phyloP scores from a whole-genome alignment of 2,113 vertebrate species.

The Calyptomena viridis region DNA sequence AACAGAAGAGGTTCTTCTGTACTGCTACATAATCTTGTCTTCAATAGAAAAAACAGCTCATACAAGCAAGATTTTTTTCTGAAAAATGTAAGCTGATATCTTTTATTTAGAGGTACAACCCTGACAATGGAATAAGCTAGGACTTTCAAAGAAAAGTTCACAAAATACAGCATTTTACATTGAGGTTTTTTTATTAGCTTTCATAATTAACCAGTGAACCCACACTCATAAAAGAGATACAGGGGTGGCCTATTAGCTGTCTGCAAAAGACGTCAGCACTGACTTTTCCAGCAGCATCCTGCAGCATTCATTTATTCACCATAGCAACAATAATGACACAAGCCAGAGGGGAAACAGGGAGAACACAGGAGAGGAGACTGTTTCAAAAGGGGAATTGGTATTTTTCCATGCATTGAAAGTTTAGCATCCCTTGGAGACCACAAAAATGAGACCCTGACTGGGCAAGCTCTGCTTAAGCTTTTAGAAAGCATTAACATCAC shows the following conservation, averaged over 20 bases:
- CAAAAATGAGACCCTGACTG: constrained; percentile 14
- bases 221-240: not conserved
- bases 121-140: not conserved
- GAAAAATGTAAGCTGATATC: not conserved
- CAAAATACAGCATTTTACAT: not conserved
- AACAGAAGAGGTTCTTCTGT: not conserved
- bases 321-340: constrained; percentile 78
- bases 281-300: constrained; percentile 62
- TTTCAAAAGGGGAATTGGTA: constrained; percentile 53
- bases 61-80: not conserved
- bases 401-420: constrained; percentile 58
- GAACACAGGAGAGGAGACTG: not conserved
- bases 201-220: constrained; percentile 21
- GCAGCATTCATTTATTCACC: constrained; percentile 73
- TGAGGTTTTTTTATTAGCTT: constrained; percentile 1
- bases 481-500: constrained; percentile 51
- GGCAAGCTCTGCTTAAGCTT: constrained; percentile 38
- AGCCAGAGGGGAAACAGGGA: constrained; percentile 14
- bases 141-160: not conserved
- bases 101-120: not conserved
- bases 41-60: not conserved
- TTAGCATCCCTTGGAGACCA: constrained; percentile 36
- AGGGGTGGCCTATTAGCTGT: constrained; percentile 23
- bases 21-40: not conserved
- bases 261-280: constrained; percentile 65